Evolutionary conservation across 1,140 invertebrate species (phyloP).

Genomic region (Zaprionus taronus): DNA sequence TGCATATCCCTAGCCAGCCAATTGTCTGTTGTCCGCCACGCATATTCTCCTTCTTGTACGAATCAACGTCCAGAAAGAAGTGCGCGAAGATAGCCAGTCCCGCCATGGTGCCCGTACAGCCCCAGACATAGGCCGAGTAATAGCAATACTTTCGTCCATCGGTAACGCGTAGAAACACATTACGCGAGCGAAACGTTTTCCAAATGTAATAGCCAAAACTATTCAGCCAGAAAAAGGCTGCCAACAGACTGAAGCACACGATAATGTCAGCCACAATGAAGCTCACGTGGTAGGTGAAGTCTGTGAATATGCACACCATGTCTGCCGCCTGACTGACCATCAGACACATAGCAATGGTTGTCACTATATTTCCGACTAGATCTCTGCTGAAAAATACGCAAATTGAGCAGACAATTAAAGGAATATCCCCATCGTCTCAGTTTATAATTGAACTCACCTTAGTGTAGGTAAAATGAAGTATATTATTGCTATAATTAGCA

Average conservation of each 20-base stretch:
- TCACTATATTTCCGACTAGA: conserved; percentile 92
- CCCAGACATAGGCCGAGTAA: conserved; percentile 92
- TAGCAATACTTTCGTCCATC: conserved; percentile 94
- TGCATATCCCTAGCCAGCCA: conserved; percentile 91
- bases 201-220: conserved; percentile 93
- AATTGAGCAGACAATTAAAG: conserved; percentile 23
- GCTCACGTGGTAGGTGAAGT: conserved; percentile 91
- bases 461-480: conserved; percentile 94
- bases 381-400: conserved; percentile 85
- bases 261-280: conserved; percentile 91
- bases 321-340: conserved; percentile 91
- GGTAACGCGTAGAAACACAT: conserved; percentile 92
- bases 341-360: conserved; percentile 90
- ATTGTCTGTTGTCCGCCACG: conserved; percentile 88
- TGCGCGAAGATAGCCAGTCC: conserved; percentile 91
- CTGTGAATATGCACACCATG: conserved; percentile 91
- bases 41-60: conserved; percentile 85
- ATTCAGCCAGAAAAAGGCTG: conserved; percentile 93
- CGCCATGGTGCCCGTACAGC: conserved; percentile 89
- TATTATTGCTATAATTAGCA: conserved; percentile 90
- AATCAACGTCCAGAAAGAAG: conserved; percentile 90
- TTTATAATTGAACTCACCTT: conserved; percentile 59
- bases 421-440: neutral
- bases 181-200: conserved; percentile 93
- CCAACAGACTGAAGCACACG: conserved; percentile 89